phyloP scores from a whole-genome alignment of 2,888 invertebrate species.

The Pristionchus japonicus region DNA sequence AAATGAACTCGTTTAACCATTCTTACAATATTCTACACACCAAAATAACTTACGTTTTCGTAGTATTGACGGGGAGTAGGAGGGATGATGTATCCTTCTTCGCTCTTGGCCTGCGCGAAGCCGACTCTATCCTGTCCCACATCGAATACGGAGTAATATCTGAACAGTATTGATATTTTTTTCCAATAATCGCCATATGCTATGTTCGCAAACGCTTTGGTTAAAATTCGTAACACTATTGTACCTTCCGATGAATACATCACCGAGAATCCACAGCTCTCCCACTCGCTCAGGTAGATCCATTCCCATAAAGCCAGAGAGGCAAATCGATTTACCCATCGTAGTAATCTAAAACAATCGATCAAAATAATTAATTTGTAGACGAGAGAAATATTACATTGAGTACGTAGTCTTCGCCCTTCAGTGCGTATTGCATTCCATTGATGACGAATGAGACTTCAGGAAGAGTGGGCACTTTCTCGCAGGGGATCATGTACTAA shows the following conservation, averaged over 20 bases:
- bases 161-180: too few species aligned
- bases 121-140: slow-evolving; percentile 71
- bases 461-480: slow-evolving; percentile 86
- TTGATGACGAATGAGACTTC: slow-evolving; percentile 85
- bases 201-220: too few species aligned
- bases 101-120: slow-evolving; percentile 70
- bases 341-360: slow-evolving; percentile 80
- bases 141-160: slow-evolving; percentile 74
- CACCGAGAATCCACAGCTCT: slow-evolving; percentile 93
- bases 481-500: slow-evolving; percentile 84
- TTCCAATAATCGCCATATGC: too few species aligned
- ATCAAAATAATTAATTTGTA: not conserved
- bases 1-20: not conserved
- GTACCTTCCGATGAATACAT: slow-evolving; percentile 86
- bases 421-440: slow-evolving; percentile 85
- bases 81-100: slow-evolving; percentile 50
- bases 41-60: not conserved
- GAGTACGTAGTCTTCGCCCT: slow-evolving; percentile 87
- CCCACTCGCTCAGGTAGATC: slow-evolving; percentile 94
- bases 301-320: slow-evolving; percentile 96
- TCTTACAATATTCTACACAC: not conserved
- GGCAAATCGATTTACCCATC: slow-evolving; percentile 89
- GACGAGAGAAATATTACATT: slow-evolving; percentile 79
- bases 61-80: slow-evolving; percentile 29
- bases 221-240: not conserved